Conservation (phyloP, 2,113 vertebrate genomes). For the Tupaia chinensis region DNA sequence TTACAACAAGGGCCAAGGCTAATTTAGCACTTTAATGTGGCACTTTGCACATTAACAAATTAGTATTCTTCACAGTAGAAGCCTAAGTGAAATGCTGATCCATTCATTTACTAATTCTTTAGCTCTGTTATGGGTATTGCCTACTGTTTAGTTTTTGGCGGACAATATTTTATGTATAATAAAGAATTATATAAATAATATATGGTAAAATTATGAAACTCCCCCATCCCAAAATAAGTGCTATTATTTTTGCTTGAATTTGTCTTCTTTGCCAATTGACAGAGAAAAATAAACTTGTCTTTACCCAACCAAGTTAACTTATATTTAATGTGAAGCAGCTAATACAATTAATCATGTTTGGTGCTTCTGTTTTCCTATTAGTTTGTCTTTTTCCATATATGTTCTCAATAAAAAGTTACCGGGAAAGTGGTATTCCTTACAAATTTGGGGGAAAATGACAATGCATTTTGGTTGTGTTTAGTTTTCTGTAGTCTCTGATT, state of each 20-base stretch:
- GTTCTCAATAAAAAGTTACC: slow-evolving; percentile 10
- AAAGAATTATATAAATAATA: slow-evolving; percentile 22
- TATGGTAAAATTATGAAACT: slow-evolving; percentile 6
- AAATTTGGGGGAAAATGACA: background rate
- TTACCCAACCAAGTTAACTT: slow-evolving; percentile 1
- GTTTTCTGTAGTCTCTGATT: slow-evolving; percentile 20
- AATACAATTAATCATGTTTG: background rate
- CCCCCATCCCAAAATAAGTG: background rate
- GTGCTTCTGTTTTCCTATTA: slow-evolving; percentile 38
- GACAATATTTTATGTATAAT: slow-evolving; percentile 16
- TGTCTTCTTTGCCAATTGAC: slow-evolving; percentile 28
- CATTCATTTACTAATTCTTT: slow-evolving; percentile 58
- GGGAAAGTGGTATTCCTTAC: background rate
- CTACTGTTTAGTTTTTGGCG: slow-evolving; percentile 3
- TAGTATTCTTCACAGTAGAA: slow-evolving; percentile 57
- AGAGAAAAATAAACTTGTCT: slow-evolving; percentile 15
- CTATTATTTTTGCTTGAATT: slow-evolving; percentile 29
- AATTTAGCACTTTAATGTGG: slow-evolving; percentile 62
- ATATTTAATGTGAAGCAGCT: background rate
- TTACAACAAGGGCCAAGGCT: slow-evolving; percentile 58
- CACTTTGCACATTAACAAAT: slow-evolving; percentile 61
- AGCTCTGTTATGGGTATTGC: slow-evolving; percentile 18
- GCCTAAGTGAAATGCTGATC: slow-evolving; percentile 60
- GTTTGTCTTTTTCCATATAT: background rate
- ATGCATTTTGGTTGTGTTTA: slow-evolving; percentile 47